These are phyloP conservation scores for Ceuthmochares aereus DNA, from an alignment of 2,113 vertebrate genomes.

Conservation along the genomic window DNA sequence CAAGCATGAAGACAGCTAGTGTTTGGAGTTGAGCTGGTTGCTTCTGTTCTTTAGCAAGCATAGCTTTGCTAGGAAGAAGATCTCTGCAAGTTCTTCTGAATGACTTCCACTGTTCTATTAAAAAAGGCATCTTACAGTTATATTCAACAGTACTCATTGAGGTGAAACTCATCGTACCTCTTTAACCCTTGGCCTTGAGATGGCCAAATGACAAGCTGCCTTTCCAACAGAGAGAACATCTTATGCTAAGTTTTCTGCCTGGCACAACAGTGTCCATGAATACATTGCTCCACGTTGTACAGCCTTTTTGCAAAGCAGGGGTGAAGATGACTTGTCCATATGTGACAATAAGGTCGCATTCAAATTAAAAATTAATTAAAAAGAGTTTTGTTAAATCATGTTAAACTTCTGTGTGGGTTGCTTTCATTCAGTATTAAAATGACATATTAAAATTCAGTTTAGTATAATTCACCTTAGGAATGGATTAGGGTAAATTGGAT, in stretches of 20 bases:
- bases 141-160: background rate
- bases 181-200: background rate
- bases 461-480: slow-evolving; percentile 51
- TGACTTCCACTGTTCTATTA: background rate
- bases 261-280: background rate
- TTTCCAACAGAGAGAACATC: background rate
- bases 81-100: background rate
- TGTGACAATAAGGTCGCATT: slow-evolving; percentile 24
- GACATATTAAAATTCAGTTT: slow-evolving; percentile 13
- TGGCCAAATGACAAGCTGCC: background rate
- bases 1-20: background rate
- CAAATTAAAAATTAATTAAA: slow-evolving; percentile 13
- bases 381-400: background rate
- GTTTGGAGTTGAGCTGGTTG: background rate
- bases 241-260: background rate
- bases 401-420: background rate
- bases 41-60: background rate
- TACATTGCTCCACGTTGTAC: background rate
- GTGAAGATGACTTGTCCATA: background rate
- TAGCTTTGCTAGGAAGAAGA: background rate
- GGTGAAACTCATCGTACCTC: background rate
- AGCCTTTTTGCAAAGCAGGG: background rate
- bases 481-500: slow-evolving; percentile 49
- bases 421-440: slow-evolving; percentile 44
- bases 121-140: background rate